Evolutionary conservation across 2,888 invertebrate genomes (phyloP).

Genomic region (Blastobasis lacticolella): DNA sequence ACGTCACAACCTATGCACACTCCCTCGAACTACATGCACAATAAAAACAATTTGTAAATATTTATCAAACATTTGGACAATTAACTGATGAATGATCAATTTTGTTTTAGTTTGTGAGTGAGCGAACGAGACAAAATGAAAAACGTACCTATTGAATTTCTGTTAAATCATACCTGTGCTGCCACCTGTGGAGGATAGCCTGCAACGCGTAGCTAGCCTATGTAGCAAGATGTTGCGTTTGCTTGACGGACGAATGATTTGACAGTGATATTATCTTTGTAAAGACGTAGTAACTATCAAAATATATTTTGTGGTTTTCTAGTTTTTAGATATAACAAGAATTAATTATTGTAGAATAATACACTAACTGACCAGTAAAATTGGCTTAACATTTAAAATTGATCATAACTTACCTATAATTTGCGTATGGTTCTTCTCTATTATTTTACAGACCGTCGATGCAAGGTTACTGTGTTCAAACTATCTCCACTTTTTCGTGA

Average conservation of each 20-base stretch:
- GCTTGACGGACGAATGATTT: too few species aligned
- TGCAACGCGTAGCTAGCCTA: too few species aligned
- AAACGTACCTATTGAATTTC: conserved; percentile 47
- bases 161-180: conserved; percentile 34
- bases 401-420: too few species aligned
- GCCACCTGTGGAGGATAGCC: conserved; percentile 42
- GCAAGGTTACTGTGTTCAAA: conserved; percentile 43
- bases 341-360: too few species aligned
- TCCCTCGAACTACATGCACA: background rate
- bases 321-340: too few species aligned
- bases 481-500: conserved; percentile 61
- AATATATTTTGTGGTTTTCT: background rate
- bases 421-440: too few species aligned
- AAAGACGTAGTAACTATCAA: background rate
- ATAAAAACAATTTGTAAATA: background rate
- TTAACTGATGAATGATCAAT: conserved; percentile 2
- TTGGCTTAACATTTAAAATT: too few species aligned
- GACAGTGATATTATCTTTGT: background rate
- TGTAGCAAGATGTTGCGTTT: too few species aligned
- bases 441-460: background rate
- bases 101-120: conserved; percentile 23
- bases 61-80: too few species aligned
- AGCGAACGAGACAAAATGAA: conserved; percentile 51
- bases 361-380: too few species aligned
- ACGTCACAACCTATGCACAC: conserved; percentile 20